Evolutionary conservation across 2,797 vertebrate genomes (phyloP).

Genomic region (Lacerta bilineata): DNA sequence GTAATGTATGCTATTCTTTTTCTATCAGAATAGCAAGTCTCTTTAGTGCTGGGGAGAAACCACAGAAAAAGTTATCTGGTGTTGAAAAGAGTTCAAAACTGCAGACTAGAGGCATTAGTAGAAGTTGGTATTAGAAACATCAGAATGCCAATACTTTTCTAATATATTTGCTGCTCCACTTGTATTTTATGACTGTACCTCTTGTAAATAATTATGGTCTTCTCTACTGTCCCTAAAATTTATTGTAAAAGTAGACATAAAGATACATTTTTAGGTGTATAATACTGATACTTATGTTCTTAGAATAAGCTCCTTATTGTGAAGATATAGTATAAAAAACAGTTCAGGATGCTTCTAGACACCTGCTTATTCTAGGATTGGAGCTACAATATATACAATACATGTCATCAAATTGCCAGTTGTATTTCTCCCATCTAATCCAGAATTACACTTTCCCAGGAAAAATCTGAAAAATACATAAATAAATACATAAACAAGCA

Average conservation of each 20-base stretch:
- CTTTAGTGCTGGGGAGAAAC: conserved; percentile 41
- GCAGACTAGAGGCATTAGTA: conserved; percentile 55
- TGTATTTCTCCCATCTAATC: too few relatives aligned
- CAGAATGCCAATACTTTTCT: conserved; percentile 44
- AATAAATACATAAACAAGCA: too few relatives aligned
- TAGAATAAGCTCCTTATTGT: conserved; percentile 44
- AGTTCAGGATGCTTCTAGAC: too few relatives aligned
- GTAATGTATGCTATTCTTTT: conserved; percentile 19
- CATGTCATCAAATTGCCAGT: too few relatives aligned
- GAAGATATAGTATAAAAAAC: conserved; percentile 11
- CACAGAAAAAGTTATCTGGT: conserved; percentile 37
- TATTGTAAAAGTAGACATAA: conserved; percentile 65
- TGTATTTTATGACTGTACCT: conserved; percentile 67
- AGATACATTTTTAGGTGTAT: conserved; percentile 43
- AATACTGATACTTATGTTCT: conserved; percentile 2
- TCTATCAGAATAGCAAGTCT: conserved; percentile 34
- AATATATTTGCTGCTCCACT: conserved; percentile 52
- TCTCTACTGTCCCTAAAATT: conserved; percentile 64
- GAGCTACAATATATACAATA: too few relatives aligned
- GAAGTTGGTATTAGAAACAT: conserved; percentile 61
- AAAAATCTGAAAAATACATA: too few relatives aligned
- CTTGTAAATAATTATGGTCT: conserved; percentile 59
- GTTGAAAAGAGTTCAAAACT: conserved; percentile 29
- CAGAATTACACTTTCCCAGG: too few relatives aligned
- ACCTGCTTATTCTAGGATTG: too few relatives aligned